Evolutionary conservation across 2,888 invertebrate genomes (phyloP), one percentile per base, ranked within the genome.

Genomic region (Chrysomela aeneicollis): DNA sequence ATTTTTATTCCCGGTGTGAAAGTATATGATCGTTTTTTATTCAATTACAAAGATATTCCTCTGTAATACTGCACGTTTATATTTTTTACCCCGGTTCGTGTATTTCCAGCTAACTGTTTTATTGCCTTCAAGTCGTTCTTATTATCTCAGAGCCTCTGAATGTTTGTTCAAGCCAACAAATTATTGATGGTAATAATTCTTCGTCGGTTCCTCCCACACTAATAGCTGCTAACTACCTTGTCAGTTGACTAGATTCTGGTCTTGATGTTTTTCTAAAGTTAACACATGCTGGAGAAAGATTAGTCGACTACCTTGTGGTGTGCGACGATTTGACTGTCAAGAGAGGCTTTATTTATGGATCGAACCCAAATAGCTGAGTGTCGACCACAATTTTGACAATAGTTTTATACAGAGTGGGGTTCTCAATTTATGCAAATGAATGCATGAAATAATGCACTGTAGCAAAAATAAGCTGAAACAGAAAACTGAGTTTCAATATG

Each of bases 231-330:
- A 74, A 75, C 72, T 68, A 66, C 67, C 66, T 64, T 74, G 73
- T 71, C 73, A 71, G 51, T 66, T 65, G 67, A 79, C 76, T 70
- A 76, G 75, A 75, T 77, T 77, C 78, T 77, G 73, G 73, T 72
- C 69, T 75, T 73, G 72, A 74, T 69, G 70, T 70, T 73, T 72
- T 68, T 42, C 42, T 77, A 70, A 59, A 67, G 52, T 69, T 65
- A 75, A 76, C 76, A 77, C 72, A 76, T 77, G 76, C 72, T 72
- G 37, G 26, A 59, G 66, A 69, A 78, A 79, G 76, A 79, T 71
- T 69, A 73, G 78, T 78, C 76, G 76, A 77, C 77, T 78, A 78
- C 77, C 77, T 78, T 77, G 73, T 75, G 75, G 72, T 66, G 57
- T 6, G 17, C 30, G 57, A 57, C 57, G 37, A 6, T 57, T 57